Evolutionary conservation across 2,888 invertebrate species (phyloP).

Genomic region (Anorthoa munda): DNA sequence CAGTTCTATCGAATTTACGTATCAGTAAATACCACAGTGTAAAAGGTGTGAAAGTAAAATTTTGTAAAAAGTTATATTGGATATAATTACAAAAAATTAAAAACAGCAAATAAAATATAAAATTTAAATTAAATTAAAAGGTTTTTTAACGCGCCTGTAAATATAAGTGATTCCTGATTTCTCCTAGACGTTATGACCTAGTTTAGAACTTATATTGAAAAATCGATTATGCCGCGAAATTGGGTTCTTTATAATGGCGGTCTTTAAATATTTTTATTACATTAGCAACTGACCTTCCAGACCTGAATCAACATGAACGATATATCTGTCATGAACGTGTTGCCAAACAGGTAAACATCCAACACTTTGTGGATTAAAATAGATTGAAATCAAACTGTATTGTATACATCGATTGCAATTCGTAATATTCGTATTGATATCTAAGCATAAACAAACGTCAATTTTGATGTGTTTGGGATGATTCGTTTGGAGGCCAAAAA

Average conservation of each 20-base stretch:
- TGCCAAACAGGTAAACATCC: constrained; percentile 35
- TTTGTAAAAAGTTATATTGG: too few relatives aligned
- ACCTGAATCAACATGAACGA: constrained; percentile 29
- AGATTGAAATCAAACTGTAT: constrained; percentile 35
- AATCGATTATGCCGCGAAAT: background rate
- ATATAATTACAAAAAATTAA: too few relatives aligned
- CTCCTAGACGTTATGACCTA: too few relatives aligned
- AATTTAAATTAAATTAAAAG: too few relatives aligned
- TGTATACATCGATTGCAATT: constrained; percentile 8
- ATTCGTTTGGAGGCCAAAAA: background rate
- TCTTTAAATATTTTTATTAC: constrained; percentile 29
- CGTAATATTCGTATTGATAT: constrained; percentile 5
- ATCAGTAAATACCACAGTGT: too few relatives aligned
- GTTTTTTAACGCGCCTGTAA: too few relatives aligned
- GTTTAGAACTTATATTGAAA: too few relatives aligned
- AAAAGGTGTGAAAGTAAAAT: too few relatives aligned
- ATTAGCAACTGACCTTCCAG: constrained; percentile 37
- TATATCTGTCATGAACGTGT: constrained; percentile 17
- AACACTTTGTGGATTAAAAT: constrained; percentile 41
- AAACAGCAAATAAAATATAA: too few relatives aligned
- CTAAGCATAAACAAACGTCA: constrained; percentile 2
- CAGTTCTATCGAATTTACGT: too few relatives aligned
- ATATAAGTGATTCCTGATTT: too few relatives aligned
- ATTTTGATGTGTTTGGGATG: background rate
- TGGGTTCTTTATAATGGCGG: background rate